Evolutionary conservation across 2,888 invertebrate genomes (phyloP).

Genomic region (Tridacna gigas): DNA sequence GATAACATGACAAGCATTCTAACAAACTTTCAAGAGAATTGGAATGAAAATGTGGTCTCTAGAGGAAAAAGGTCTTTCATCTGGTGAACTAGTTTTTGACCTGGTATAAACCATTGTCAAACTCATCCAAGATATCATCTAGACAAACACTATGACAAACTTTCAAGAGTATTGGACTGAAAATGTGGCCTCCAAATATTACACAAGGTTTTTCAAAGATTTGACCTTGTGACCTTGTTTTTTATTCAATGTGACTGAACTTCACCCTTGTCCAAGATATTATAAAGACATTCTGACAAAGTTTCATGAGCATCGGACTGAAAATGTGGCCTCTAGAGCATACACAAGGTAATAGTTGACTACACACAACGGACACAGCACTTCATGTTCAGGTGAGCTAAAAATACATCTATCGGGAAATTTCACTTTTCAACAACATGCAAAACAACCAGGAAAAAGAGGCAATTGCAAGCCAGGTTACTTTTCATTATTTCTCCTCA

Average conservation of each 20-base stretch:
- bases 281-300: constrained; percentile 3
- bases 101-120: not conserved
- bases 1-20: too few species aligned
- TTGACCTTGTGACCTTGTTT: constrained; percentile 15
- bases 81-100: not conserved
- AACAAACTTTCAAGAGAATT: too few species aligned
- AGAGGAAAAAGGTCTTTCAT: too few species aligned
- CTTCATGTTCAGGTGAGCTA: constrained; percentile 12
- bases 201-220: constrained; percentile 1
- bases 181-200: not conserved
- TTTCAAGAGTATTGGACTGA: not conserved
- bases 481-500: too few species aligned
- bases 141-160: constrained; percentile 1
- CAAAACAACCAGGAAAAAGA: too few species aligned
- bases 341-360: not conserved
- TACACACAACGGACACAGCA: not conserved
- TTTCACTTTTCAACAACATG: too few species aligned
- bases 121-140: constrained; percentile 4
- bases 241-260: not conserved
- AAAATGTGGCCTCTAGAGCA: constrained; percentile 12
- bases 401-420: too few species aligned
- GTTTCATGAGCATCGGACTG: not conserved
- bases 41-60: too few species aligned
- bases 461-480: too few species aligned
- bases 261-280: not conserved